phyloP scores from a whole-genome alignment of 23 tunicate species.

The Halocynthia roretzi region DNA sequence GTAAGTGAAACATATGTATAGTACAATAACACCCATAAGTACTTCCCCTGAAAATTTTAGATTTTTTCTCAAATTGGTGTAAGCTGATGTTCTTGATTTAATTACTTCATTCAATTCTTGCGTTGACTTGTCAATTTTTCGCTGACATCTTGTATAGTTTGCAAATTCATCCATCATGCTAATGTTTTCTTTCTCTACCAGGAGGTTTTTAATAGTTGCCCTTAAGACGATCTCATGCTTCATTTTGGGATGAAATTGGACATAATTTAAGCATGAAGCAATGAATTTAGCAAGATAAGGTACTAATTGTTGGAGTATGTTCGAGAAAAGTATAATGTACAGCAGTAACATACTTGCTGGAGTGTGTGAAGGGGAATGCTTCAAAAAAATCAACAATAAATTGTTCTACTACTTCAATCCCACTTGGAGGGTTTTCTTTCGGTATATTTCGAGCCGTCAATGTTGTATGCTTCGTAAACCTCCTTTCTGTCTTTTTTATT shows the following conservation, averaged over 20 bases:
- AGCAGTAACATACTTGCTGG: slow-evolving; percentile 32
- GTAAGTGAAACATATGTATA: slow-evolving; percentile 19
- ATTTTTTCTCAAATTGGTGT: slow-evolving; percentile 1
- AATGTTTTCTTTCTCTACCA: slow-evolving; percentile 13
- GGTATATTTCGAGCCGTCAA: slow-evolving; percentile 33
- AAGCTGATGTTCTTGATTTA: neutral
- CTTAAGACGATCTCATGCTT: neutral
- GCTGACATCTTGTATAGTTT: slow-evolving; percentile 53
- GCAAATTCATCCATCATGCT: slow-evolving; percentile 83
- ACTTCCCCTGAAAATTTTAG: slow-evolving; percentile 18
- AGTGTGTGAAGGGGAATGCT: neutral
- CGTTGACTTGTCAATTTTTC: slow-evolving; percentile 38
- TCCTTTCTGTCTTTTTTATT: slow-evolving; percentile 26
- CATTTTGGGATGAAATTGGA: neutral
- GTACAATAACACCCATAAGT: neutral
- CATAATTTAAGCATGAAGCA: neutral
- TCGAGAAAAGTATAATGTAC: slow-evolving; percentile 21
- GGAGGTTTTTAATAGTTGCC: slow-evolving; percentile 7
- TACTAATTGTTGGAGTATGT: slow-evolving; percentile 11
- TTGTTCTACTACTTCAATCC: slow-evolving; percentile 32
- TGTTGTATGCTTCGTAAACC: slow-evolving; percentile 41
- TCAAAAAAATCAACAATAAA: neutral
- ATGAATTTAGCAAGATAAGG: slow-evolving; percentile 7
- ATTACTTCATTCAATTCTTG: slow-evolving; percentile 11
- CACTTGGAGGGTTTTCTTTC: slow-evolving; percentile 61